Conservation (phyloP, 2,888 invertebrate genomes). For the Oligia strigilis region DNA sequence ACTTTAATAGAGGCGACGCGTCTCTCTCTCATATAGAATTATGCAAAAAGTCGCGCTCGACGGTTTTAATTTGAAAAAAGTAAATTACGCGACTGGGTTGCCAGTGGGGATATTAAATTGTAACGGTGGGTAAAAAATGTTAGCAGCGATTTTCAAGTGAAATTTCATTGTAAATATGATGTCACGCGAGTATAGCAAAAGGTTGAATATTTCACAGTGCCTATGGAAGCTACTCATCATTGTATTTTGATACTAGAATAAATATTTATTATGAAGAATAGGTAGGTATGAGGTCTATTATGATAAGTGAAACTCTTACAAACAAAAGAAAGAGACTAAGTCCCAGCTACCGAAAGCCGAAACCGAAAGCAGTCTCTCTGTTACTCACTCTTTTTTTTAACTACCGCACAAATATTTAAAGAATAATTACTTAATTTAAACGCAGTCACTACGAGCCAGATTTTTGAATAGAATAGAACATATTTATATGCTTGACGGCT, state of each 20-base stretch:
- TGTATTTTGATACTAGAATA: neutral
- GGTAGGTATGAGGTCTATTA: neutral
- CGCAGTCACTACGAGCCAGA: neutral
- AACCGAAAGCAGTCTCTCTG: neutral
- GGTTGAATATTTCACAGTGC: conserved; percentile 20
- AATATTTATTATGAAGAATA: neutral
- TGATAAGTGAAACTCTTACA: neutral
- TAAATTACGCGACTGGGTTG: conserved; percentile 66
- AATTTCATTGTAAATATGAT: conserved; percentile 48
- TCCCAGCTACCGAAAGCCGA: no score
- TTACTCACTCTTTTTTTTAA: neutral
- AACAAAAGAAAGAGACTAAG: neutral
- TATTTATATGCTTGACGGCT: no score
- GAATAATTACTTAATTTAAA: neutral
- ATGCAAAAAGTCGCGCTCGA: conserved; percentile 69
- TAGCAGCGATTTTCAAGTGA: conserved; percentile 41
- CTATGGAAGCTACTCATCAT: neutral
- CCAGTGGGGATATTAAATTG: conserved; percentile 64
- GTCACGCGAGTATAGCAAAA: conserved; percentile 45
- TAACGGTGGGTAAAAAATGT: conserved; percentile 47
- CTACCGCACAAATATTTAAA: neutral
- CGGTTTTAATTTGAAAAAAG: conserved; percentile 71
- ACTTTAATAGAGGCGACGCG: conserved; percentile 59
- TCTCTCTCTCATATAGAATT: conserved; percentile 68
- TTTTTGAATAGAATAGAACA: neutral